Evolutionary conservation across 2,888 invertebrate species (phyloP).

Genomic region (Chironomus tentans): DNA sequence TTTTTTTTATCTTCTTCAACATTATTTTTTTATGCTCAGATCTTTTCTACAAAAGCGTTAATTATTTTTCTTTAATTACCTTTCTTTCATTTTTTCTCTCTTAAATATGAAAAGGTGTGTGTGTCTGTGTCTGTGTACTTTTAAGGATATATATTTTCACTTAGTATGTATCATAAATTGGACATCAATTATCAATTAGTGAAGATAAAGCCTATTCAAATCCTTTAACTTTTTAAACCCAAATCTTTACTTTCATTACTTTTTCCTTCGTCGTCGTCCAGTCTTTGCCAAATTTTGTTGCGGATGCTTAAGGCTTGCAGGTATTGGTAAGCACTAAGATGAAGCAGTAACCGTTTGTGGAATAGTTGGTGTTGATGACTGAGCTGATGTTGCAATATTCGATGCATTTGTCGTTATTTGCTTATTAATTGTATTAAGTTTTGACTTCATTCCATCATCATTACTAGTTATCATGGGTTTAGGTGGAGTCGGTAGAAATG

Average conservation of each 20-base stretch:
- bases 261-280: constrained; percentile 16
- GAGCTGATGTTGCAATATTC: background rate
- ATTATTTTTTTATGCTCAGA: constrained; percentile 12
- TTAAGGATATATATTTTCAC: background rate
- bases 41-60: constrained; percentile 21
- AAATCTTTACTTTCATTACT: background rate
- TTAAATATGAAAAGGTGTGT: background rate
- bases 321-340: constrained; percentile 25
- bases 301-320: background rate
- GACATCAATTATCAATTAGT: background rate
- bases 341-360: constrained; percentile 25
- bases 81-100: background rate
- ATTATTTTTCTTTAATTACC: background rate
- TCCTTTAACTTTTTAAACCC: background rate
- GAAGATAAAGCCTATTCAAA: background rate
- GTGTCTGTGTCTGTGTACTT: background rate
- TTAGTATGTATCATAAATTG: background rate
- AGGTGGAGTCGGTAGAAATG: background rate
- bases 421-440: constrained; percentile 21
- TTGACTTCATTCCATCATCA: constrained; percentile 12
- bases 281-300: constrained; percentile 9
- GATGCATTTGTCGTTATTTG: constrained; percentile 4
- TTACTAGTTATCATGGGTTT: background rate
- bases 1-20: background rate
- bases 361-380: constrained; percentile 17